Percentiles rank a stretch among this genome's conserved stretches.
Evolutionary conservation across 2,888 invertebrate genomes (phyloP).

Genomic region (Nymphalis polychloros): DNA sequence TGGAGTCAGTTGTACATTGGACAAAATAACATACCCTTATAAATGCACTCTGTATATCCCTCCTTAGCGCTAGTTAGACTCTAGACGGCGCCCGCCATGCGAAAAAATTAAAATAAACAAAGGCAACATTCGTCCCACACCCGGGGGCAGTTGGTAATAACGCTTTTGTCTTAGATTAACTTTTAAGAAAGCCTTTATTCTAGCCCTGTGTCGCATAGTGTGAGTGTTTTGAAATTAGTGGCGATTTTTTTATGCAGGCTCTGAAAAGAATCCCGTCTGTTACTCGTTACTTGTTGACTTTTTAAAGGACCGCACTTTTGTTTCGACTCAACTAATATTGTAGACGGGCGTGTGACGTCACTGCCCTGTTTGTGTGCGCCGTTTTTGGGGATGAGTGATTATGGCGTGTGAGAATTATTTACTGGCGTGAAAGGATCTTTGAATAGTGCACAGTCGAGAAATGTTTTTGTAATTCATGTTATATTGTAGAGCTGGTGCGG

Average conservation of each 20-base stretch:
- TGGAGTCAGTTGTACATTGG: not conserved
- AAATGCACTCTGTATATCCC: constrained; percentile 51
- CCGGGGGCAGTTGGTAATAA: constrained; percentile 70
- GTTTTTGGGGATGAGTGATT: constrained; percentile 12
- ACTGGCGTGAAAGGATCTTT: constrained; percentile 11
- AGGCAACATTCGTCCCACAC: constrained; percentile 72
- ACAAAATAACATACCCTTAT: constrained; percentile 2
- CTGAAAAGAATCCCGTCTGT: constrained; percentile 27
- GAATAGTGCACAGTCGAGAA: constrained; percentile 1
- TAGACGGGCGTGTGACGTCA: constrained; percentile 13
- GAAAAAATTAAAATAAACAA: constrained; percentile 81
- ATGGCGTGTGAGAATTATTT: constrained; percentile 1
- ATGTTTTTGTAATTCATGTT: constrained; percentile 2
- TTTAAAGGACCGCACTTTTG: constrained; percentile 32
- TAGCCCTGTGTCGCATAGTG: constrained; percentile 53
- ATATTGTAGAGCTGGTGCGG: not conserved
- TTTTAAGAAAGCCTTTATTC: constrained; percentile 71
- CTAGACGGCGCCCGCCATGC: constrained; percentile 59
- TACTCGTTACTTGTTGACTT: constrained; percentile 27
- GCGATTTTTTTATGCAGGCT: constrained; percentile 17
- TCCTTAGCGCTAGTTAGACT: constrained; percentile 58
- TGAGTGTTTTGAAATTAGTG: constrained; percentile 45
- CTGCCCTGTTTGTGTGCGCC: constrained; percentile 6
- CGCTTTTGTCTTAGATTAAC: constrained; percentile 81
- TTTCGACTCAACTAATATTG: constrained; percentile 21